Evolutionary conservation across 2,888 invertebrate species (phyloP).

Genomic region (Orthonychiurus folsomi): DNA sequence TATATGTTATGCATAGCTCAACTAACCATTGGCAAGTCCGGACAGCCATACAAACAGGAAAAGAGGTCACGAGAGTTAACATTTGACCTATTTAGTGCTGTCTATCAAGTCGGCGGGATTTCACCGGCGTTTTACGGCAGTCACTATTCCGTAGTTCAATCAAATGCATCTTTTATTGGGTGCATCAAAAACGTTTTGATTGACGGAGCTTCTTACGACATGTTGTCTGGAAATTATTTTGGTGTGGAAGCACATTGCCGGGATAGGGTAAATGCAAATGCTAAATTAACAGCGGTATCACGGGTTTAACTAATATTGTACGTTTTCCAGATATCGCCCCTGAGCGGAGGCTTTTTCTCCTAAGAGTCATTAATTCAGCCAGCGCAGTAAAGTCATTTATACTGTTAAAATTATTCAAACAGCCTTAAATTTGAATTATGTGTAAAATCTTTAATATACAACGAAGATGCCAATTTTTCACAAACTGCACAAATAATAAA

Average conservation of each 20-base stretch:
- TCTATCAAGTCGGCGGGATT: constrained; percentile 75
- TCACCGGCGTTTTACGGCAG: constrained; percentile 57
- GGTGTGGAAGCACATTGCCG: constrained; percentile 66
- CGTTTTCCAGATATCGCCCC: too few relatives aligned
- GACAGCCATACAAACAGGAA: constrained; percentile 45
- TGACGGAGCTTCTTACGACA: constrained; percentile 56
- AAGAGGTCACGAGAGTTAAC: constrained; percentile 46
- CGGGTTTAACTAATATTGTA: too few relatives aligned
- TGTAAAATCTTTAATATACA: too few relatives aligned
- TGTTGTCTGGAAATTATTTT: constrained; percentile 59
- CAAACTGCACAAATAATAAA: too few relatives aligned
- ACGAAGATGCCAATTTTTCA: too few relatives aligned
- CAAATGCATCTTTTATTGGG: constrained; percentile 58
- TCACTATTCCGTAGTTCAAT: constrained; percentile 21
- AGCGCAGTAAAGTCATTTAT: too few relatives aligned
- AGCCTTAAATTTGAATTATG: too few relatives aligned
- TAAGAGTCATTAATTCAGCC: too few relatives aligned
- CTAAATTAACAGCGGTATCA: too few relatives aligned
- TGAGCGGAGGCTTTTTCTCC: too few relatives aligned
- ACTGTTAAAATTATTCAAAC: too few relatives aligned
- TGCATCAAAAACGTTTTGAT: constrained; percentile 68
- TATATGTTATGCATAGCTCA: too few relatives aligned
- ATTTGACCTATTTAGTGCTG: constrained; percentile 59
- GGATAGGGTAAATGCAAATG: constrained; percentile 48
- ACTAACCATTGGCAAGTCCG: not conserved